These are phyloP conservation scores for Epicampocera succincta DNA, from an alignment of 2,888 invertebrate genomes.

Conservation along the genomic window DNA sequence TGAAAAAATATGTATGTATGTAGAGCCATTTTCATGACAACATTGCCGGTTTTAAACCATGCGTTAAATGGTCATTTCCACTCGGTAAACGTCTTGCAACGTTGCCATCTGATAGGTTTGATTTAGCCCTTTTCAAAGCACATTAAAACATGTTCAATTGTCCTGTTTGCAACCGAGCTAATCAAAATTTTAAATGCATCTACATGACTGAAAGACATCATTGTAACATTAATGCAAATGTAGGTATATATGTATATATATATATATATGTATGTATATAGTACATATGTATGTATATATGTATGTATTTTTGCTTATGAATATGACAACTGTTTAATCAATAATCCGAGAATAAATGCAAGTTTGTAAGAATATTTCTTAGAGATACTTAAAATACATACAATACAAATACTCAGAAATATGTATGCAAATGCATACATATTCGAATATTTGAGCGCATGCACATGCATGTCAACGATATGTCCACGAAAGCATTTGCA, in stretches of 20 bases:
- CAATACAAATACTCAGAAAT: background rate
- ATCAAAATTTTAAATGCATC: slow-evolving; percentile 26
- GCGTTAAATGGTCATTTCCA: too few relatives aligned
- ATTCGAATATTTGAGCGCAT: background rate
- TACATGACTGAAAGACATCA: background rate
- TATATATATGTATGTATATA: too few relatives aligned
- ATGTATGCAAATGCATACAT: too few relatives aligned
- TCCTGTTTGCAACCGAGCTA: slow-evolving; percentile 17
- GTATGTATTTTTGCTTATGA: slow-evolving; percentile 24
- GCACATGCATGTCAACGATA: background rate
- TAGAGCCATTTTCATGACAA: too few relatives aligned
- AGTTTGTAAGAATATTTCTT: too few relatives aligned
- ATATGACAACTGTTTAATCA: slow-evolving; percentile 59
- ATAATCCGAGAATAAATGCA: slow-evolving; percentile 26
- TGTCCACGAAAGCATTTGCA: background rate
- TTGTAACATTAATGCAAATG: slow-evolving; percentile 8
- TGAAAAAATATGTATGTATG: too few relatives aligned
- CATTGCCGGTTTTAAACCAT: too few relatives aligned
- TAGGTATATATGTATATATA: too few relatives aligned
- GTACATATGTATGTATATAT: too few relatives aligned
- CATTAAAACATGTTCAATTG: slow-evolving; percentile 25
- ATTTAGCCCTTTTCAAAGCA: too few relatives aligned
- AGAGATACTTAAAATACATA: background rate
- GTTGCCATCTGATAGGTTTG: too few relatives aligned
- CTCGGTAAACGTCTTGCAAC: too few relatives aligned